A percentile compares a stretch with the other conserved stretches of the same genome.
These are phyloP conservation scores for Turnix velox DNA, from an alignment of 2,113 vertebrate species.

Conservation along the genomic window DNA sequence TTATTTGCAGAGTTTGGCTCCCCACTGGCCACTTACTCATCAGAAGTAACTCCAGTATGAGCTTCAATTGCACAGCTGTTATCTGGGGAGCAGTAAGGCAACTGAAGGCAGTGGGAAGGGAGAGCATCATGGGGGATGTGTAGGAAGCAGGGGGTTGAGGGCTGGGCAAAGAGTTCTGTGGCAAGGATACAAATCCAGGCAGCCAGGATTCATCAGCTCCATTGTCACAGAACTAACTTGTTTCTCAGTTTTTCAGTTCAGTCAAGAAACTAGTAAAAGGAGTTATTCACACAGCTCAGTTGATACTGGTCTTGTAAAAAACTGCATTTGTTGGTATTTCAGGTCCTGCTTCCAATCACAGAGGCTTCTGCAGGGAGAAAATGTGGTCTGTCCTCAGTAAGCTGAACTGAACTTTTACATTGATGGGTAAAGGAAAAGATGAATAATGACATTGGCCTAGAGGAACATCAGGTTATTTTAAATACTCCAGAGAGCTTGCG, in stretches of 20 bases:
- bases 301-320: background rate
- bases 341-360: background rate
- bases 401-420: background rate
- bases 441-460: background rate
- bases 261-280: background rate
- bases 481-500: background rate
- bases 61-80: background rate
- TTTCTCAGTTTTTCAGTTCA: background rate
- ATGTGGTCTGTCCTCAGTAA: background rate
- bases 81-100: background rate
- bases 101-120: background rate
- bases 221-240: background rate
- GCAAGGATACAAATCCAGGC: background rate
- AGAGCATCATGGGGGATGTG: background rate
- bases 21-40: background rate
- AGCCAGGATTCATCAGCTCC: slow-evolving; percentile 8
- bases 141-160: background rate
- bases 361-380: background rate
- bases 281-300: background rate
- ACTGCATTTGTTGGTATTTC: background rate
- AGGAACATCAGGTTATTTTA: background rate
- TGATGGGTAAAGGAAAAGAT: background rate
- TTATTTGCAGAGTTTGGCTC: background rate
- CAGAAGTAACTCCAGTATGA: background rate
- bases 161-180: background rate